Conservation (phyloP, 2,797 vertebrate species). For the Pangasius larnaudii region DNA sequence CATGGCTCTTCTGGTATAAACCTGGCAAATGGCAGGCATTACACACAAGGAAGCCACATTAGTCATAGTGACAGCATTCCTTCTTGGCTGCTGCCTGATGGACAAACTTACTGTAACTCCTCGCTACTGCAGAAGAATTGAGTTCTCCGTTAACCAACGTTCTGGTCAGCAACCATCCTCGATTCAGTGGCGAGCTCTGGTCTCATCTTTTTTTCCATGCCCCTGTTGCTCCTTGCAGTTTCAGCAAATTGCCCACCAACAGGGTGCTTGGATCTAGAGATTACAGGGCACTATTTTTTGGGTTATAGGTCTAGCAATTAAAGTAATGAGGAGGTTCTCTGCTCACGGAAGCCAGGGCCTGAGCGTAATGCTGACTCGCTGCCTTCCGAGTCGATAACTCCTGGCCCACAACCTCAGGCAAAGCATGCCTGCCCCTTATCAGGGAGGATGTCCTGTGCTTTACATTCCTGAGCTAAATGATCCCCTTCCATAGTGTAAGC, state of each 20-base stretch:
- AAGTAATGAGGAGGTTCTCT: constrained; percentile 60
- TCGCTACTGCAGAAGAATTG: neutral
- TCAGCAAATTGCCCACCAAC: constrained; percentile 46
- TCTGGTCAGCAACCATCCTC: constrained; percentile 11
- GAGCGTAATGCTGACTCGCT: constrained; percentile 59
- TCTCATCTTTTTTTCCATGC: constrained; percentile 1
- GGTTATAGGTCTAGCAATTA: constrained; percentile 62
- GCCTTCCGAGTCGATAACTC: constrained; percentile 60
- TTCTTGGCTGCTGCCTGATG: neutral
- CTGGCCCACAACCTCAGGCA: constrained; percentile 59
- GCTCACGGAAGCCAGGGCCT: constrained; percentile 59
- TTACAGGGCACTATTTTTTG: constrained; percentile 56
- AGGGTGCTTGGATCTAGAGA: constrained; percentile 43
- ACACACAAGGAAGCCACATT: constrained; percentile 53
- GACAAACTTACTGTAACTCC: neutral
- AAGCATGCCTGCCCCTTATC: constrained; percentile 62
- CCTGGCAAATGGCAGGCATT: constrained; percentile 51
- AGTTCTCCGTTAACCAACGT: neutral
- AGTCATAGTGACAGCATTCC: constrained; percentile 62
- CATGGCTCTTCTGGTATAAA: constrained; percentile 1
- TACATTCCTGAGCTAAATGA: constrained; percentile 66
- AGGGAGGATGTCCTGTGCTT: constrained; percentile 66
- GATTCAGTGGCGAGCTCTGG: constrained; percentile 24
- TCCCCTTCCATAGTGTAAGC: constrained; percentile 62
- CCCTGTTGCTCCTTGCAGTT: constrained; percentile 29